These are phyloP conservation scores for Echinarachnius parma DNA, from an alignment of 53 echinoderm and acorn worm species.

Conservation along the genomic window DNA sequence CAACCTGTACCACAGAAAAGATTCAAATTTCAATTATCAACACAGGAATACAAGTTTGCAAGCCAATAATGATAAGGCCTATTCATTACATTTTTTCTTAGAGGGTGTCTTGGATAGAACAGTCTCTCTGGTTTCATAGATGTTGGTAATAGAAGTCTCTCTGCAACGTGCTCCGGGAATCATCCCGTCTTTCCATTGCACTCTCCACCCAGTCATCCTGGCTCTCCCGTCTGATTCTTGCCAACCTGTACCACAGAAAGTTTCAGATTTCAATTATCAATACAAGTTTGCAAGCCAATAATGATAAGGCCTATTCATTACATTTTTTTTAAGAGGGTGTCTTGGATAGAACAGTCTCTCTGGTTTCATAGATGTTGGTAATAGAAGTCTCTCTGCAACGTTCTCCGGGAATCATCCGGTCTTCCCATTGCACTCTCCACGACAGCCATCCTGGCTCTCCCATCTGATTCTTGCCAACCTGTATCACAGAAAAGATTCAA, in stretches of 20 bases:
- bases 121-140: constrained; percentile 46
- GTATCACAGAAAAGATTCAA: neutral
- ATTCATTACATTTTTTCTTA: too few species aligned
- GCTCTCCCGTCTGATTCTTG: constrained; percentile 81
- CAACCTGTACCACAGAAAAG: constrained; percentile 58
- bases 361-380: constrained; percentile 54
- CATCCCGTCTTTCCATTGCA: constrained; percentile 82
- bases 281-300: too few species aligned
- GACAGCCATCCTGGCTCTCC: constrained; percentile 97
- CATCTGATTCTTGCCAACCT: constrained; percentile 87
- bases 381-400: constrained; percentile 73
- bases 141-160: constrained; percentile 63
- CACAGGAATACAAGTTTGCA: too few species aligned
- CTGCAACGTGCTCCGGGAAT: constrained; percentile 95
- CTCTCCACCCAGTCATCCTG: constrained; percentile 96
- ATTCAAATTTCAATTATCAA: neutral
- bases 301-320: too few species aligned
- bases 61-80: too few species aligned
- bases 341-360: too few species aligned
- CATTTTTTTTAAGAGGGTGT: too few species aligned
- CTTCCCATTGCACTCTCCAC: constrained; percentile 82
- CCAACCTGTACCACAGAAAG: constrained; percentile 61
- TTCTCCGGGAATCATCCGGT: constrained; percentile 98
- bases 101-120: too few species aligned
- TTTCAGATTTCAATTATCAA: neutral